A percentile compares a stretch with the other conserved stretches of the same genome.
Evolutionary conservation across 2,797 vertebrate species (phyloP).

Genomic region (Ctenopoma multispine): DNA sequence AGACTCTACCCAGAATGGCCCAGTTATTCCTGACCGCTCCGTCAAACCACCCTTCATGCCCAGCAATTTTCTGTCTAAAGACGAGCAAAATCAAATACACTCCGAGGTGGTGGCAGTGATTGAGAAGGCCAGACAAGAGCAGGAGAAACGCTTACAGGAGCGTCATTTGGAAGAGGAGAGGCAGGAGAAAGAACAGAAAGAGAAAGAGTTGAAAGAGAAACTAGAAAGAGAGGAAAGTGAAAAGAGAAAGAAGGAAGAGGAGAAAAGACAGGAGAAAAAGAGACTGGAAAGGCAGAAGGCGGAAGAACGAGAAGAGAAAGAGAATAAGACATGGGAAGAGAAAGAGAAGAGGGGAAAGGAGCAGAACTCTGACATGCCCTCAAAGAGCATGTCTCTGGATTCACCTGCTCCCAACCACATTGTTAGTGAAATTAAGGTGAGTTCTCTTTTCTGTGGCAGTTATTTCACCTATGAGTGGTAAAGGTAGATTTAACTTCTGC

Average conservation of each 20-base stretch:
- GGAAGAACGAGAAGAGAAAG: constrained; percentile 78
- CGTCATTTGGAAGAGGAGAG: constrained; percentile 75
- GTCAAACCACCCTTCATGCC: constrained; percentile 83
- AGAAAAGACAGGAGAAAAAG: constrained; percentile 78
- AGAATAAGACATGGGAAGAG: constrained; percentile 69
- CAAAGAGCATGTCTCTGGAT: constrained; percentile 83
- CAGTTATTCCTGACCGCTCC: constrained; percentile 88
- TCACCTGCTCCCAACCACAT: constrained; percentile 75
- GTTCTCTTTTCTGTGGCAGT: constrained; percentile 13
- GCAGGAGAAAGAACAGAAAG: constrained; percentile 55
- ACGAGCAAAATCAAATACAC: constrained; percentile 87
- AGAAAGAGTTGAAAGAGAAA: constrained; percentile 56
- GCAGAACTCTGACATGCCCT: constrained; percentile 72
- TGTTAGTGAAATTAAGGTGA: constrained; percentile 81
- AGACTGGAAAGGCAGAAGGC: constrained; percentile 80
- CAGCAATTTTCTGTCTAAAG: constrained; percentile 79
- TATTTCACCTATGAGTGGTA: neutral
- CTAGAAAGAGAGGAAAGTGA: constrained; percentile 64
- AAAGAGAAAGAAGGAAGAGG: constrained; percentile 79
- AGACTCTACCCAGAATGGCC: constrained; percentile 83
- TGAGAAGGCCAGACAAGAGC: constrained; percentile 88
- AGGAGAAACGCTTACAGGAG: constrained; percentile 83
- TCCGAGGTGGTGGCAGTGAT: constrained; percentile 80
- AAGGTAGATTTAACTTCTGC: neutral
- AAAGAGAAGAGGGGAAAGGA: constrained; percentile 83